These are phyloP conservation scores for Diachasma alloeum DNA, from an alignment of 1,140 invertebrate genomes.

Conservation along the genomic window DNA sequence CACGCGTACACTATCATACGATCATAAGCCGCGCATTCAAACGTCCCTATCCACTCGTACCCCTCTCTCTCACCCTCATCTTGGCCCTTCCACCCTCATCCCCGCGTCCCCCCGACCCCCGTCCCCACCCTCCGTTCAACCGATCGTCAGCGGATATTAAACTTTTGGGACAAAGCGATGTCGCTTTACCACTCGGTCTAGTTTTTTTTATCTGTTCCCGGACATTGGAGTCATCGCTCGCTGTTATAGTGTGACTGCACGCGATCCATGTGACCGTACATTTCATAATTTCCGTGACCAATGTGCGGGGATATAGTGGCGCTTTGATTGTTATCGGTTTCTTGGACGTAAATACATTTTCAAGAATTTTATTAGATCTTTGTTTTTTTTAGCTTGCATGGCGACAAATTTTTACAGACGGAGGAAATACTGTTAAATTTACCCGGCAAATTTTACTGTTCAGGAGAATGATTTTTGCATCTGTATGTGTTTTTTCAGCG, in stretches of 20 bases:
- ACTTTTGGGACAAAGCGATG: conserved; percentile 28
- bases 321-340: background rate
- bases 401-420: too few species aligned
- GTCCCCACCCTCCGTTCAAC: background rate
- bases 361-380: background rate
- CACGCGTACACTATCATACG: conserved; percentile 18
- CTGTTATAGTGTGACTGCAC: conserved; percentile 1
- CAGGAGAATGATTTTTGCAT: too few species aligned
- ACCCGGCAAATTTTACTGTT: too few species aligned
- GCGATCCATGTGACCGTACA: background rate
- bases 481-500: too few species aligned
- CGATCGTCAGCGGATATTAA: conserved; percentile 26
- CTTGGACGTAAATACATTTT: background rate
- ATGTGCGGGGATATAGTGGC: background rate
- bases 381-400: background rate
- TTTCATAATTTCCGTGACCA: conserved; percentile 6
- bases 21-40: conserved; percentile 25
- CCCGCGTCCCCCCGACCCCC: background rate
- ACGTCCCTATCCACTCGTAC: background rate
- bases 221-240: conserved; percentile 1
- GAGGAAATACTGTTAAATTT: too few species aligned
- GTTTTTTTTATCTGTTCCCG: conserved; percentile 10
- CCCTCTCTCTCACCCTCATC: background rate
- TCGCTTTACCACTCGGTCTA: background rate
- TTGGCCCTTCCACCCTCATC: background rate